Conservation (phyloP, 2,888 invertebrate species). For the Eumerus sabulonum region DNA sequence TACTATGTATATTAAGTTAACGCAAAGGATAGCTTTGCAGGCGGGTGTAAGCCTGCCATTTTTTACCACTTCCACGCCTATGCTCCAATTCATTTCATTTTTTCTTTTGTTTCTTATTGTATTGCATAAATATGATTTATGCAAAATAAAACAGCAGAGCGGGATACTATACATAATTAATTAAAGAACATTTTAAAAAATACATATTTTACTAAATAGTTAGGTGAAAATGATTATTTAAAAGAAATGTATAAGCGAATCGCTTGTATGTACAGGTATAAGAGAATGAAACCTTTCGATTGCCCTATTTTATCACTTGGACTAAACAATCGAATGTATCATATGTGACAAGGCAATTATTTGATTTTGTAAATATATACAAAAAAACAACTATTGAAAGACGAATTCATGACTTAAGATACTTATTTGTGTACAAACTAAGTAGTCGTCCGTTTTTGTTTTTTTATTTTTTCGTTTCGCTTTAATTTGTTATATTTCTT, state of each 20-base stretch:
- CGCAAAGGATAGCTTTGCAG: constrained; percentile 22
- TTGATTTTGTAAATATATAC: too few species aligned
- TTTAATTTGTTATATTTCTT: background rate
- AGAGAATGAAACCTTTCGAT: constrained; percentile 8
- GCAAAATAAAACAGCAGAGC: constrained; percentile 35
- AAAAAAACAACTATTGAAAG: background rate
- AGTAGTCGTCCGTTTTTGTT: too few species aligned
- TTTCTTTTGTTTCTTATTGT: background rate
- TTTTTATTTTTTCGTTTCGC: constrained; percentile 16
- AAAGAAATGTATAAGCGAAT: constrained; percentile 29
- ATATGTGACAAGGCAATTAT: too few species aligned
- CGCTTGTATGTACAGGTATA: constrained; percentile 41
- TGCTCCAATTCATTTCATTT: constrained; percentile 26
- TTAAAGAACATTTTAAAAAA: constrained; percentile 10
- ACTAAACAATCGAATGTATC: constrained; percentile 17
- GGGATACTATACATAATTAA: constrained; percentile 7
- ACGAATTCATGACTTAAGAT: background rate
- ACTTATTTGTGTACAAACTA: constrained; percentile 41
- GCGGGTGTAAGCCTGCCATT: constrained; percentile 19
- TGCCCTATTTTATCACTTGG: background rate
- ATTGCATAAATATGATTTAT: constrained; percentile 10
- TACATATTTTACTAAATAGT: constrained; percentile 50
- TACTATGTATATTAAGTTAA: constrained; percentile 7
- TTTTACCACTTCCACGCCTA: constrained; percentile 40
- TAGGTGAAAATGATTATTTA: constrained; percentile 55